Evolutionary conservation across 2,113 vertebrate genomes (phyloP).

Genomic region (Pelodiscus sinensis): DNA sequence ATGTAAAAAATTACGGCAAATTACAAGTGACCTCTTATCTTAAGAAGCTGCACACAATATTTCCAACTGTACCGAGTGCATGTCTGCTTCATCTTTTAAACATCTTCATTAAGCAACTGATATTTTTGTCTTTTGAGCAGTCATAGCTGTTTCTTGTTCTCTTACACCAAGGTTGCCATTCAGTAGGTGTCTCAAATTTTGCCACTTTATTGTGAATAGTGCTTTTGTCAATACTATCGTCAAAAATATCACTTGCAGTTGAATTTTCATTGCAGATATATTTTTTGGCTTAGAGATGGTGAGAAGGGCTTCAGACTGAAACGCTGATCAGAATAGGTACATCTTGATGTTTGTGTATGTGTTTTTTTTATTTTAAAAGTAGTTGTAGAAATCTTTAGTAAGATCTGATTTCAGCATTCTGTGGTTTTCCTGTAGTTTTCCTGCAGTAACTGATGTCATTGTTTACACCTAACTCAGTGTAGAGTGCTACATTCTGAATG

Average conservation of each 20-base stretch:
- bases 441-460: background rate
- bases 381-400: background rate
- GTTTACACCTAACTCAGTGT: background rate
- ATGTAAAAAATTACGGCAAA: background rate
- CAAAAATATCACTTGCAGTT: background rate
- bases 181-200: background rate
- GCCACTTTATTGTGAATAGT: background rate
- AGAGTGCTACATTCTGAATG: slow-evolving; percentile 14
- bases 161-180: background rate
- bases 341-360: accelerated
- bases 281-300: background rate
- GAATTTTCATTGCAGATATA: background rate
- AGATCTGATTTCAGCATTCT: background rate
- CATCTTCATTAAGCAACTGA: background rate
- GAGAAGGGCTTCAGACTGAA: background rate
- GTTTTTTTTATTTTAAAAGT: background rate
- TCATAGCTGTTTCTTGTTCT: accelerated
- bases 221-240: background rate
- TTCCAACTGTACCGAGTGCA: background rate
- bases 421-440: background rate
- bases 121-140: background rate
- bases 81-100: accelerated
- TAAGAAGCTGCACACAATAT: background rate
- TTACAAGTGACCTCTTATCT: background rate
- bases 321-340: background rate